Evolutionary conservation across 2,113 vertebrate genomes (phyloP), one percentile per base, ranked within the genome.

Genomic region (Dasypus novemcinctus): DNA sequence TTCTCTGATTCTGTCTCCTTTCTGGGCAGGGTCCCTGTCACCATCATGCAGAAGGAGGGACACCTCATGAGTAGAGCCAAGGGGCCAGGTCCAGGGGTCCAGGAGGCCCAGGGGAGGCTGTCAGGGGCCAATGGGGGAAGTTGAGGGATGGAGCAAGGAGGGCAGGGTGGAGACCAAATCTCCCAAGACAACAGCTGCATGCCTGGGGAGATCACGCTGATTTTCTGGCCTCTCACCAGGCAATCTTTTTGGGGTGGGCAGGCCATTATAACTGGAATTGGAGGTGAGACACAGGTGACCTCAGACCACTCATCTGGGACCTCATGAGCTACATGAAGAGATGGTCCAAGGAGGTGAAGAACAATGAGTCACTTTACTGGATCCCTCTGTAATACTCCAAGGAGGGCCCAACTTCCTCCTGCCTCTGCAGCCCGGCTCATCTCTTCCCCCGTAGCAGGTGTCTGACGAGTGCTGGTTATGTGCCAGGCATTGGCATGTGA

Each of bases 401-500:
- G 79, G 11, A 23, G 13, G 31, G 11, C 1, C 69, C n/a, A 49
- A 1, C 13, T 29, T 29, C 12, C 8, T 21, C 21, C 21, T 27
- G 31, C 38, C 31, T 72, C 49, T n/a, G 4, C 1, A 2, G 43
- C 12, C 31, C 2, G 18, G n/a, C 21, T 57, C 54, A 57, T 20
- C 14, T 10, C 7, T 7, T 25, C 13, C 5, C 11, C 41, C 43
- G 57, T 64, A 71, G 15, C 9, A 41, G 49, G 7, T 2, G 14
- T 7, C 17, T 11, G 4, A 25, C 29, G 31, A 66, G n/a, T 3
- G 2, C 13, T 1, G 0, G 9, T n/a, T 9, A 13, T 33, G 12
- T 52, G 27, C 14, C 25, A 15, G 54, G 43, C 8, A 57, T 57
- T 57, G 54, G 18, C 17, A 6, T 57, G 20, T 57, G 54, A 57